phyloP scores from a whole-genome alignment of 2,888 invertebrate species.

The Sesamia inferens region DNA sequence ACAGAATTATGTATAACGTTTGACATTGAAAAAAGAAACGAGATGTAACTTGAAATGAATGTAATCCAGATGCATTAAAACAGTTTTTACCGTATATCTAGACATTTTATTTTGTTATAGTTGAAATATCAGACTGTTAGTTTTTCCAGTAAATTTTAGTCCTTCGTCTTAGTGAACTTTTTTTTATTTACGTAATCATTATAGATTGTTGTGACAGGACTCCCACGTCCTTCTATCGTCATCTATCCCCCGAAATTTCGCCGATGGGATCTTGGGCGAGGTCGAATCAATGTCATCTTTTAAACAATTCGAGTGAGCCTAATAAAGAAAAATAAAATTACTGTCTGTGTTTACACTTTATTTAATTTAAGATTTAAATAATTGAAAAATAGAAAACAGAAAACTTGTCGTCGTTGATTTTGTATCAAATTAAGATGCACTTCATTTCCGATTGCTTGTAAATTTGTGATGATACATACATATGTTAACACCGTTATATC shows the following conservation, averaged over 20 bases:
- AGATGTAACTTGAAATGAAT: slow-evolving; percentile 17
- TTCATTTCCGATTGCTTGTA: slow-evolving; percentile 24
- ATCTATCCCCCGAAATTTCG: no score
- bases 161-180: no score
- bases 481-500: slow-evolving; percentile 7
- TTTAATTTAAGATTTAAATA: slow-evolving; percentile 24
- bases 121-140: slow-evolving; percentile 29
- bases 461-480: slow-evolving; percentile 23
- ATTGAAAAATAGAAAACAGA: slow-evolving; percentile 15
- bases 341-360: slow-evolving; percentile 12
- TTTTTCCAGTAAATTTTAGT: slow-evolving; percentile 12
- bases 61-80: slow-evolving; percentile 22
- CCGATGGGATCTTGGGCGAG: no score
- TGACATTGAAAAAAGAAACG: slow-evolving; percentile 26
- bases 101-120: slow-evolving; percentile 34
- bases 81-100: slow-evolving; percentile 20
- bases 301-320: no score
- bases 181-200: no score
- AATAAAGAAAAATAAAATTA: slow-evolving; percentile 28
- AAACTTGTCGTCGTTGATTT: slow-evolving; percentile 34
- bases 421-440: slow-evolving; percentile 31
- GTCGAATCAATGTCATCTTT: no score
- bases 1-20: background rate
- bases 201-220: no score
- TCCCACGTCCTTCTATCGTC: no score